Evolutionary conservation across 2,113 vertebrate genomes (phyloP).

Genomic region (Bubo scandiacus): DNA sequence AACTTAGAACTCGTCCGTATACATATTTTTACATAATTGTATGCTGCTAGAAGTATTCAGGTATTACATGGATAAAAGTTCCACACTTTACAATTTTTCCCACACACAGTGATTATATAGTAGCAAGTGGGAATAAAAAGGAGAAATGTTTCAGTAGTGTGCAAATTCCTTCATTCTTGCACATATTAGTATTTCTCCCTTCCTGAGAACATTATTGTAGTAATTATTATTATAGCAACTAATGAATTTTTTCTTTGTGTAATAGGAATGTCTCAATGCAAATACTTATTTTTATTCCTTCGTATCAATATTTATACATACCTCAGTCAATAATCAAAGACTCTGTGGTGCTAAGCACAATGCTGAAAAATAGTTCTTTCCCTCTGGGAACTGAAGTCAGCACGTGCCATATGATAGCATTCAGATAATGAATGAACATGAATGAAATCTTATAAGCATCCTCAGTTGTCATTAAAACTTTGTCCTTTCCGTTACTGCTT

Average conservation of each 20-base stretch:
- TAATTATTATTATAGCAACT: not conserved
- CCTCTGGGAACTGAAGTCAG: not conserved
- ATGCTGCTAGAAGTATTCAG: not conserved
- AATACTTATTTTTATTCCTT: not conserved
- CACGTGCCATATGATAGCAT: accelerated
- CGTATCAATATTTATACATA: not conserved
- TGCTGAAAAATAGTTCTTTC: not conserved
- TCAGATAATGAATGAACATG: not conserved
- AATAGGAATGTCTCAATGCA: not conserved
- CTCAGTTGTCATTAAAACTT: not conserved
- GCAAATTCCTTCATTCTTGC: not conserved
- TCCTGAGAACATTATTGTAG: not conserved
- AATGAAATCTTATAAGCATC: not conserved
- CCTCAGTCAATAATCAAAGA: not conserved
- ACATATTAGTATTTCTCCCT: not conserved
- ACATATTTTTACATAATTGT: not conserved
- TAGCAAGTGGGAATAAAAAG: not conserved
- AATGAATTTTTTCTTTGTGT: not conserved
- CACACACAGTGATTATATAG: not conserved
- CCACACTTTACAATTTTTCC: not conserved
- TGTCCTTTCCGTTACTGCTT: not conserved
- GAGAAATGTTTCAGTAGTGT: not conserved
- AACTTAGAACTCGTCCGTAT: not conserved
- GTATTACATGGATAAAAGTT: not conserved
- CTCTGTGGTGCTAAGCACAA: not conserved